Conservation (phyloP, 2,113 vertebrate genomes). For the Nannospalax galili region DNA sequence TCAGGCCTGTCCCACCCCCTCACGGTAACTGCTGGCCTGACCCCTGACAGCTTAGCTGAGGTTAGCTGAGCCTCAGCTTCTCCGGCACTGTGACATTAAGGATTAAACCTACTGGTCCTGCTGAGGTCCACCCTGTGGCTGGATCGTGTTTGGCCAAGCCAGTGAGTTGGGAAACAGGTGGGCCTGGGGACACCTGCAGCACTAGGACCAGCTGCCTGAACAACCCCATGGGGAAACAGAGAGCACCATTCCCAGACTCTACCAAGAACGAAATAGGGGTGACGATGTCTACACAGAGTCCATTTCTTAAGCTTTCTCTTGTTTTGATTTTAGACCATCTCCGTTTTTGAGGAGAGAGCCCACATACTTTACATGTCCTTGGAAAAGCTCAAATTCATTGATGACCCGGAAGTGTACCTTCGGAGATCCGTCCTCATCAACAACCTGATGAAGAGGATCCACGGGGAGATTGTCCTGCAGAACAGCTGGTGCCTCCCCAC, state of each 20-base stretch:
- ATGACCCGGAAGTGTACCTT: conserved; percentile 96
- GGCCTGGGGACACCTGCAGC: fast-evolving
- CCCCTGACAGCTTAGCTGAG: neutral
- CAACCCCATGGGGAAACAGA: neutral
- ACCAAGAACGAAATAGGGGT: neutral
- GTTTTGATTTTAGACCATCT: conserved; percentile 89
- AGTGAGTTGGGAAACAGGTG: neutral
- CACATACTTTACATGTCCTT: conserved; percentile 97
- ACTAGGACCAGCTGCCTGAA: neutral
- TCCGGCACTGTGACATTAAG: neutral
- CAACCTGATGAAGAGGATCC: conserved; percentile 95
- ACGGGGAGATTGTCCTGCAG: conserved; percentile 95
- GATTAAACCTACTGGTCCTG: neutral
- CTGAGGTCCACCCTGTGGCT: neutral
- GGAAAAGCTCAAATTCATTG: conserved; percentile 97
- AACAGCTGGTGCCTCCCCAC: conserved; percentile 95
- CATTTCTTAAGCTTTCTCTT: conserved; percentile 43
- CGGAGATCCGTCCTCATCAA: conserved; percentile 97
- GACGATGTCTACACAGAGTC: neutral
- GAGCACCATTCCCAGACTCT: neutral
- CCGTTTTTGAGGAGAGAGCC: conserved; percentile 94
- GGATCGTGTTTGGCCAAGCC: neutral
- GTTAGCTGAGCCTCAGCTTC: neutral
- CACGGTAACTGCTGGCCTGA: neutral
- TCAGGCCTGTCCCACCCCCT: neutral